Evolutionary conservation across 2,888 invertebrate species (phyloP).

Genomic region (Zelleria hepariella): DNA sequence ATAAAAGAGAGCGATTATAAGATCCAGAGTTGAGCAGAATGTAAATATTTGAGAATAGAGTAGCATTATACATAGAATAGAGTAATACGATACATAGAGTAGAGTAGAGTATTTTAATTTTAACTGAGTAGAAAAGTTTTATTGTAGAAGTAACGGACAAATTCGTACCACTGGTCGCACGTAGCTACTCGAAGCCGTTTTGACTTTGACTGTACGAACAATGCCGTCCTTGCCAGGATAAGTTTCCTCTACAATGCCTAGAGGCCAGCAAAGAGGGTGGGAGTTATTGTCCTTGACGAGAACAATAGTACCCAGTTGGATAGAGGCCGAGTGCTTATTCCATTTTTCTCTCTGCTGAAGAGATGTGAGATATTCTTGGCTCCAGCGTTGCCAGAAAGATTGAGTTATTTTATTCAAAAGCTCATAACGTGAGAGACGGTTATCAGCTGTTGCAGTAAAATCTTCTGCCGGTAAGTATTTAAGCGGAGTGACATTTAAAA

Average conservation of each 20-base stretch:
- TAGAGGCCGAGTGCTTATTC: background rate
- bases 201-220: background rate
- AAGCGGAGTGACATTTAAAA: background rate
- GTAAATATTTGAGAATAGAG: no score
- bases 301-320: background rate
- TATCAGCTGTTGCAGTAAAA: background rate
- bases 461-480: background rate
- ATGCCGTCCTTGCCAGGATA: background rate
- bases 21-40: no score
- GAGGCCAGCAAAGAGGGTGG: background rate
- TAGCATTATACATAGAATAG: no score
- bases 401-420: slow-evolving; percentile 8
- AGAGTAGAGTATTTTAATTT: no score
- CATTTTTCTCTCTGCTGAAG: background rate
- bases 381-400: background rate
- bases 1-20: no score
- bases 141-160: background rate
- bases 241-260: background rate
- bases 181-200: background rate
- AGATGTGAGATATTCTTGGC: background rate
- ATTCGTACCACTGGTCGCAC: background rate
- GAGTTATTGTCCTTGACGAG: background rate
- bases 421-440: background rate
- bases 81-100: no score
- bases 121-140: no score